phyloP scores from a whole-genome alignment of 2,113 vertebrate genomes.

The Triplophysa tibetana region DNA sequence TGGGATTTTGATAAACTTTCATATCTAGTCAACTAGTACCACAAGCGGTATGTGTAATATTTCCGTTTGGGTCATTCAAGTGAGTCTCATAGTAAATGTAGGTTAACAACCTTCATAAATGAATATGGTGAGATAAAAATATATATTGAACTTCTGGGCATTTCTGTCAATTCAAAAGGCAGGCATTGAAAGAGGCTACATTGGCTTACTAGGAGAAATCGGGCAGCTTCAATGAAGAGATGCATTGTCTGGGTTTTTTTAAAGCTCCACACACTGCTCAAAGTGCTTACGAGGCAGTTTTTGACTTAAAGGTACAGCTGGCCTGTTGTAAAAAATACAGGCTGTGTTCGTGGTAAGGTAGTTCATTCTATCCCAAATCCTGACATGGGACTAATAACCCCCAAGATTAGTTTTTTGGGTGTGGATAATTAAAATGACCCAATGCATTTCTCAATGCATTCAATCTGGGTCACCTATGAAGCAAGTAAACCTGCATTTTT shows the following conservation, averaged over 20 bases:
- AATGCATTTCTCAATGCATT: background rate
- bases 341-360: constrained; percentile 3
- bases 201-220: constrained; percentile 27
- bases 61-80: background rate
- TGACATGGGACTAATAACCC: background rate
- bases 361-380: background rate
- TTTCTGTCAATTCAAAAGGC: constrained; percentile 14
- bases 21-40: background rate
- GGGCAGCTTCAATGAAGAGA: constrained; percentile 48
- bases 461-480: background rate
- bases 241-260: constrained; percentile 49
- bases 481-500: background rate
- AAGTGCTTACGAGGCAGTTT: constrained; percentile 55
- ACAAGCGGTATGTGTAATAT: background rate
- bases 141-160: constrained; percentile 1
- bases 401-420: constrained; percentile 1
- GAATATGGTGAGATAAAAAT: background rate
- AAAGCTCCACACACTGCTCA: constrained; percentile 46
- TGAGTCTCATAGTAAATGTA: background rate
- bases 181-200: constrained; percentile 5
- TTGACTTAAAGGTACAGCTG: constrained; percentile 53
- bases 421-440: background rate
- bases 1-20: constrained; percentile 1
- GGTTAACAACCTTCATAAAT: background rate
- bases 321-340: constrained; percentile 17